Conservation (phyloP, 2,888 invertebrate species). For the Notocelia uddmanniana region DNA sequence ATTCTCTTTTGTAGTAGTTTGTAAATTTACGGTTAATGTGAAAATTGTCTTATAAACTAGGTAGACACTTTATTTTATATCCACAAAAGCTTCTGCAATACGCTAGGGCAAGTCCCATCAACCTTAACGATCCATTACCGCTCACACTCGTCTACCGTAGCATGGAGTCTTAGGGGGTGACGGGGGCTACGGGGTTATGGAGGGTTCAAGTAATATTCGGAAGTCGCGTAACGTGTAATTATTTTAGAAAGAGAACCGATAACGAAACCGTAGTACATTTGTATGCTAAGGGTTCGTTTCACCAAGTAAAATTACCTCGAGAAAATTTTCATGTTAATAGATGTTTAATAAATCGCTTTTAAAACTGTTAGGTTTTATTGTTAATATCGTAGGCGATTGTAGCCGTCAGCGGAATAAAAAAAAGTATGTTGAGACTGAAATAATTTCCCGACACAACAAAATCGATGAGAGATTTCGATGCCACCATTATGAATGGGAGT, state of each 20-base stretch:
- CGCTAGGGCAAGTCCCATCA: conserved; percentile 77
- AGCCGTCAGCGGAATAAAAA: neutral
- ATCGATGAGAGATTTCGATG: conserved; percentile 46
- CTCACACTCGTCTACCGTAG: conserved; percentile 45
- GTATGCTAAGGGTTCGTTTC: conserved; percentile 56
- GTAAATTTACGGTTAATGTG: conserved; percentile 28
- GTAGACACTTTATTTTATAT: conserved; percentile 42
- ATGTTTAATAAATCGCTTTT: neutral
- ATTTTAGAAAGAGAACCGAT: conserved; percentile 80
- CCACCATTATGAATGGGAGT: conserved; percentile 65
- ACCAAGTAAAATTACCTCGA: conserved; percentile 11
- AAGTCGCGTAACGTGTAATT: conserved; percentile 81
- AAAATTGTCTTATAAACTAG: conserved; percentile 23
- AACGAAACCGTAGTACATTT: conserved; percentile 74
- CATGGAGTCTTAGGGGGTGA: conserved; percentile 48
- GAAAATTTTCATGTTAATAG: neutral
- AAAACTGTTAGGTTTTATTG: neutral
- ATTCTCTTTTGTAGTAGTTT: neutral
- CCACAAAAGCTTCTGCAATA: conserved; percentile 30
- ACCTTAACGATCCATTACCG: conserved; percentile 84
- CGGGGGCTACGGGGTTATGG: conserved; percentile 53
- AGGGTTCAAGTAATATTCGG: conserved; percentile 71
- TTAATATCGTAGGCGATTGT: neutral
- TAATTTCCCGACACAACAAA: conserved; percentile 28
- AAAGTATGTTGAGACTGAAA: neutral